These are phyloP conservation scores for Toxostoma redivivum DNA, from an alignment of 2,113 vertebrate genomes.

Conservation along the genomic window DNA sequence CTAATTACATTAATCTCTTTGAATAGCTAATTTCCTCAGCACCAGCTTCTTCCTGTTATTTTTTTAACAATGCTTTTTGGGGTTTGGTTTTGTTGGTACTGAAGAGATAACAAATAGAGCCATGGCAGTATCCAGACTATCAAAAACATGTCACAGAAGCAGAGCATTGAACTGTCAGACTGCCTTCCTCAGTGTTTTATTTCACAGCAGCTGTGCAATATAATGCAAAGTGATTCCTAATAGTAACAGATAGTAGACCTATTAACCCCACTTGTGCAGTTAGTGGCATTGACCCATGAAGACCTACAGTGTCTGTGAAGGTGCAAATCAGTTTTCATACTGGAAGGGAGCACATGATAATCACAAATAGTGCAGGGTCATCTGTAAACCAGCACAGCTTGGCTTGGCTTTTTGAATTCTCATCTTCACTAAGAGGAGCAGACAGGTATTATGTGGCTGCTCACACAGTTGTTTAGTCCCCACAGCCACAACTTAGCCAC, in stretches of 20 bases:
- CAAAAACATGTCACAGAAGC: background rate
- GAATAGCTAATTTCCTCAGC: background rate
- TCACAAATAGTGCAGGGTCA: background rate
- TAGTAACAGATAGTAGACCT: background rate
- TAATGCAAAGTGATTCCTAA: background rate
- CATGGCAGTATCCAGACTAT: background rate
- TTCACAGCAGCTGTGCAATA: background rate
- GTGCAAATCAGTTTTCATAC: background rate
- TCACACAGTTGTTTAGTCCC: background rate
- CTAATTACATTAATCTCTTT: conserved; percentile 1
- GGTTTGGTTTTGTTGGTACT: background rate
- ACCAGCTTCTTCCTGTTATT: background rate
- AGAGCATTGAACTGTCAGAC: background rate
- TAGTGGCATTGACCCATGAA: background rate
- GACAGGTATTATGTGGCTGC: background rate
- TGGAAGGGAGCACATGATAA: background rate
- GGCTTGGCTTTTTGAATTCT: background rate
- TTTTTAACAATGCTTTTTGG: background rate
- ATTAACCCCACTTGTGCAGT: background rate
- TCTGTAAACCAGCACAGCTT: background rate
- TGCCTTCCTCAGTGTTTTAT: background rate
- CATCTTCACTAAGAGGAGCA: background rate
- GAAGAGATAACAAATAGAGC: background rate
- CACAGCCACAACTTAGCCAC: background rate
- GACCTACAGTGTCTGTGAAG: background rate